These are phyloP conservation scores for Ptyas mucosa DNA, from an alignment of 2,113 vertebrate genomes.

Conservation along the genomic window DNA sequence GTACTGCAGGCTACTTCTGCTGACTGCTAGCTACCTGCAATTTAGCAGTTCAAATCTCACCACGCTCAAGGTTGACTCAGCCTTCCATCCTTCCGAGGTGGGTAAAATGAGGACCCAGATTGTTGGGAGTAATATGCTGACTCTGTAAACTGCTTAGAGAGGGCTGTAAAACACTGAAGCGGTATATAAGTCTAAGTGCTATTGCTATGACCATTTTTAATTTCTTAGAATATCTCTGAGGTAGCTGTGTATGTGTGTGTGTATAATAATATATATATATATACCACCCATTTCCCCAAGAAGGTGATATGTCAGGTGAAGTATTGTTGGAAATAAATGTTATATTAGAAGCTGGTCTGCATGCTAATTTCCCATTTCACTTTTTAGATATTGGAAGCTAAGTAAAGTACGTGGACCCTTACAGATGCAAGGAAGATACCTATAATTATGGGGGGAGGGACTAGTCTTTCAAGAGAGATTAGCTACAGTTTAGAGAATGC, in stretches of 20 bases:
- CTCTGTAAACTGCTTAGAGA: no score
- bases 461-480: neutral
- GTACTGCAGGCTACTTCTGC: no score
- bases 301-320: neutral
- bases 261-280: neutral
- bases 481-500: neutral
- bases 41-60: no score
- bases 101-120: no score
- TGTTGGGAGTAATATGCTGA: no score
- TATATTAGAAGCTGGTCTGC: neutral
- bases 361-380: neutral
- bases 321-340: neutral
- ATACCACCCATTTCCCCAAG: neutral
- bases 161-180: no score
- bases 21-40: no score
- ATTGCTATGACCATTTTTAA: neutral
- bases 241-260: neutral
- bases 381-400: neutral
- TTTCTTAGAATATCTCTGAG: neutral
- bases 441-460: neutral
- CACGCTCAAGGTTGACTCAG: no score
- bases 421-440: neutral
- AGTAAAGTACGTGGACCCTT: neutral
- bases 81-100: no score
- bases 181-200: no score